phyloP scores from a whole-genome alignment of 1,140 invertebrate genomes.

The Bombus confusus region DNA sequence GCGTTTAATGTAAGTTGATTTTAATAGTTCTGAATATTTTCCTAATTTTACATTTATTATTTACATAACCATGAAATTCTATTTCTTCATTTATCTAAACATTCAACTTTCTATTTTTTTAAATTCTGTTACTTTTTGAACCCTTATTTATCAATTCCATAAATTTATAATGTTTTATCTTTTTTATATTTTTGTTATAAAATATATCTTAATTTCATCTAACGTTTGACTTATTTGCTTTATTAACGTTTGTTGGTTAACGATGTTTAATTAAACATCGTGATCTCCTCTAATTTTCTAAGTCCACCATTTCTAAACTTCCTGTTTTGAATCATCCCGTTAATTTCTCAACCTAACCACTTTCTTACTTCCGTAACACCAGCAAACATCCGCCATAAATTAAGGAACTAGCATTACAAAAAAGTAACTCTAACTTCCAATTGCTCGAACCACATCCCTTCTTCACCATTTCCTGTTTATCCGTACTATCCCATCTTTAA shows the following conservation, averaged over 20 bases:
- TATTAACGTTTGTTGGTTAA: too few species aligned
- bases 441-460: background rate
- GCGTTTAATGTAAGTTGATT: background rate
- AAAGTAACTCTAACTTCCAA: background rate
- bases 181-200: background rate
- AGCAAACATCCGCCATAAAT: background rate
- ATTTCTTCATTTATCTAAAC: background rate
- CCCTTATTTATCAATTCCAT: background rate
- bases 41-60: too few species aligned
- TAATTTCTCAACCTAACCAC: background rate
- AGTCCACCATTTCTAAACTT: background rate
- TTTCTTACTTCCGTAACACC: background rate
- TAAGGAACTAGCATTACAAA: background rate
- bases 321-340: background rate
- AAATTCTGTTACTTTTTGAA: background rate
- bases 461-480: background rate
- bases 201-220: background rate
- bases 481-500: background rate
- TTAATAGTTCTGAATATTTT: background rate
- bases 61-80: too few species aligned
- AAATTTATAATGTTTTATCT: background rate
- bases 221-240: background rate
- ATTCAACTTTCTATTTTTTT: background rate
- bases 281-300: background rate
- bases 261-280: background rate